Evolutionary conservation across 2,113 vertebrate genomes (phyloP), one percentile per base, ranked within the genome.

Genomic region (Sinocyclocheilus anshuiensis): DNA sequence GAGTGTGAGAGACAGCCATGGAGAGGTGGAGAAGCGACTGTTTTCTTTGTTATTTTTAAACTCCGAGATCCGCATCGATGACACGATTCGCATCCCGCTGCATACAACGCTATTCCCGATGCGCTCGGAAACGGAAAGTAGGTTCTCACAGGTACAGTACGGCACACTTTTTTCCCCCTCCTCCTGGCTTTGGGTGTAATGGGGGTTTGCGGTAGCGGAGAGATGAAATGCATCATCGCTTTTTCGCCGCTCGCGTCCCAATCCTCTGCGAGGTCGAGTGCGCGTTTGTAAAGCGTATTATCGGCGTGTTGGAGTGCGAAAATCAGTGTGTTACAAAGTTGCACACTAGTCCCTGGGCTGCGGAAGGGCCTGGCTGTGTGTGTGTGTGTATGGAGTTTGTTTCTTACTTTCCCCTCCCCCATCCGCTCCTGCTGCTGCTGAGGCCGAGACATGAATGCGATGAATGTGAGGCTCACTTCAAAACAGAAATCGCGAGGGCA

Each of bases 41-140:
- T 92, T 91, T 89, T 93, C 94, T 96, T 95, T 95, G 95, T 95
- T 93, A 93, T 94, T 95, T 92, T 87, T 94, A 93, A 95, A 95
- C 88, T 94, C 91, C 75, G 88, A 92, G 86, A n/a, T 88, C 92
- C 92, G 89, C 85, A 88, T 86, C 92, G 86, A 94, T 95, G 94
- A 91, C 91, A 90, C 89, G 72, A 90, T 90, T 83, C 67, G 75
- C 88, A 77, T 87, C 36, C 86, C 88, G 87, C 77, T 48, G 93
- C 83, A 87, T 88, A 83, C 88, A 77, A 87, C 89, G 93, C 82
- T 81, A 86, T 84, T 88, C 84, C 92, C 91, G 93, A 92, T 92
- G 94, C 93, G 87, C 90, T 53, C 91, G 87, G 81, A 89, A 90
- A 92, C 92, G 90, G 91, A 90, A 65, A 86, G 91, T 82, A 90